Conservation (phyloP, 2,888 invertebrate genomes). For the Psylliodes chrysocephalus region DNA sequence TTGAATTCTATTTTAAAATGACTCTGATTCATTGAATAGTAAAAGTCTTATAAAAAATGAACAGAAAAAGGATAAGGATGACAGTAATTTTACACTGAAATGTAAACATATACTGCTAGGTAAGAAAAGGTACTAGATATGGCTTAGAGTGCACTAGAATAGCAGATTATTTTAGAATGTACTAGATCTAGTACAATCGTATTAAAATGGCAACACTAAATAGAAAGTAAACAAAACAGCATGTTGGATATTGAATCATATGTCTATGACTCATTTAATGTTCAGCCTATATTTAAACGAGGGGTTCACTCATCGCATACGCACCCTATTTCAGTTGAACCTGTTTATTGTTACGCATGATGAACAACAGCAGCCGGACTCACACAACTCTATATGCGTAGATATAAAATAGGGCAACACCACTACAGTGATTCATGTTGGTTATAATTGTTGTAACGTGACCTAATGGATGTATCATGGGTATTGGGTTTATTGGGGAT, state of each 20-base stretch:
- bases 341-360: constrained; percentile 30
- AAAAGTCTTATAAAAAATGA: no score
- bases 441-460: not conserved
- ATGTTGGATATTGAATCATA: constrained; percentile 28
- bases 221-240: not conserved
- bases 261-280: constrained; percentile 45
- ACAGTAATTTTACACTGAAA: no score
- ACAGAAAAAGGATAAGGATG: no score
- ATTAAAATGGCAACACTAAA: no score
- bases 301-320: constrained; percentile 21
- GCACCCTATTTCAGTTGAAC: constrained; percentile 30
- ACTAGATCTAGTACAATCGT: no score
- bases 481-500: no score
- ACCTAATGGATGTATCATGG: not conserved
- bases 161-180: no score
- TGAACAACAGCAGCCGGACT: constrained; percentile 8
- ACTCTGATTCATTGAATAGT: no score
- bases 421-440: constrained; percentile 21
- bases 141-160: no score
- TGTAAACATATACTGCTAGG: no score
- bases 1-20: no score
- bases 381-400: constrained; percentile 10
- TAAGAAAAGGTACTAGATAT: no score
- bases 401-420: constrained; percentile 13
- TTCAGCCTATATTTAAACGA: constrained; percentile 40